These are phyloP conservation scores for Micronisus gabar DNA, from an alignment of 2,113 vertebrate species.

Conservation along the genomic window DNA sequence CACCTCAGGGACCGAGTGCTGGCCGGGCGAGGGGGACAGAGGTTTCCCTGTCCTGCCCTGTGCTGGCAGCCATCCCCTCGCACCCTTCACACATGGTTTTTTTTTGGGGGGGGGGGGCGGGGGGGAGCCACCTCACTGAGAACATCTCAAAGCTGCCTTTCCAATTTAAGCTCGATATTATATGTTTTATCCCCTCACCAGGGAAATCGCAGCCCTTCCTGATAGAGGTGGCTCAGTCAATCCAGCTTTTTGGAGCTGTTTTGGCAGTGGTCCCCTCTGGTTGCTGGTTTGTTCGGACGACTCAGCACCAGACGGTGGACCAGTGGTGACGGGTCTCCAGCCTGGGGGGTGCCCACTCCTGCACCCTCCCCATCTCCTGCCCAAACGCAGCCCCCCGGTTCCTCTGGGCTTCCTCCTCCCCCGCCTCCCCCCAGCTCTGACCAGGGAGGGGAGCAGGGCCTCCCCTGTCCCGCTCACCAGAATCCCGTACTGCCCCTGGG, in stretches of 20 bases:
- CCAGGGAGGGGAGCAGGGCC: no score
- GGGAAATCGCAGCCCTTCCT: neutral
- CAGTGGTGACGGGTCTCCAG: neutral
- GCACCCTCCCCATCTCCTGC: neutral
- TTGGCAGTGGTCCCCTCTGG: accelerated
- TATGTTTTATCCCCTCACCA: neutral
- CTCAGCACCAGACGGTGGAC: neutral
- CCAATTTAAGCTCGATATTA: neutral
- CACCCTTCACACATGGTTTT: accelerated
- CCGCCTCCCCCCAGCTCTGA: no score
- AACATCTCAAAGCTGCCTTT: neutral
- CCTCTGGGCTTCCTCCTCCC: no score
- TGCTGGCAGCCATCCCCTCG: accelerated
- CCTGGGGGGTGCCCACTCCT: neutral
- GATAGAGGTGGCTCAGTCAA: accelerated
- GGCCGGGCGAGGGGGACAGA: neutral
- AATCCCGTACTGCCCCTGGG: conserved; percentile 83
- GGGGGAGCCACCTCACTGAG: neutral
- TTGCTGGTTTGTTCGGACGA: neutral
- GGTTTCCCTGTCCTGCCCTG: neutral
- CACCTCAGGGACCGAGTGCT: neutral
- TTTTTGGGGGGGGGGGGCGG: no score
- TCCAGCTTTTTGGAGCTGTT: neutral
- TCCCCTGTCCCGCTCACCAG: conserved; percentile 74
- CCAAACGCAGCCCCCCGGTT: neutral